These are phyloP conservation scores for Bradysia coprophila DNA, from an alignment of 1,140 invertebrate species.

Conservation along the genomic window DNA sequence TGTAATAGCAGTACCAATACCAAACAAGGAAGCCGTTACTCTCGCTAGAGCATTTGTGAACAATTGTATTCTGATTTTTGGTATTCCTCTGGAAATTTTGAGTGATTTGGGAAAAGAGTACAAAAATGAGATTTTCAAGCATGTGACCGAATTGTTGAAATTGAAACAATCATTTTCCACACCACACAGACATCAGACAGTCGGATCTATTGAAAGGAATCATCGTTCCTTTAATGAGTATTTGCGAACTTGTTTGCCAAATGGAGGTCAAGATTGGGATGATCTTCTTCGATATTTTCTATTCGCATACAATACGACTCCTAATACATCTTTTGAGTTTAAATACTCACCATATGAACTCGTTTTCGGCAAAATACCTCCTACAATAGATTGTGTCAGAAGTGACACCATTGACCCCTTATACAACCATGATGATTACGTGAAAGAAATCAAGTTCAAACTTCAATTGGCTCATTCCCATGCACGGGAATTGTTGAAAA, in stretches of 20 bases:
- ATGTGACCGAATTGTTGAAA: neutral
- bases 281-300: conserved; percentile 2
- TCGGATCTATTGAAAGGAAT: neutral
- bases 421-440: conserved; percentile 6
- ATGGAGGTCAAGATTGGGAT: conserved; percentile 3
- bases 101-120: neutral
- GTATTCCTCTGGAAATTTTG: neutral
- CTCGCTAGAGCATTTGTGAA: neutral
- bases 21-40: neutral
- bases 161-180: neutral
- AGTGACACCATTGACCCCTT: conserved; percentile 4
- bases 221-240: conserved; percentile 2
- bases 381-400: neutral
- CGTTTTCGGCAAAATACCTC: conserved; percentile 6
- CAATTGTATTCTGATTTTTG: neutral
- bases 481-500: neutral
- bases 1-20: neutral
- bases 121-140: neutral
- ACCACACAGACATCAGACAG: neutral
- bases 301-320: conserved; percentile 2
- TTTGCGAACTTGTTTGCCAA: conserved; percentile 1
- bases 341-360: conserved; percentile 8
- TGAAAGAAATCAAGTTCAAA: conserved; percentile 6
- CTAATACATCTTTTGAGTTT: conserved; percentile 1
- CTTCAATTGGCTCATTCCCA: conserved; percentile 3